Evolutionary conservation across 2,888 invertebrate species (phyloP).

Genomic region (Rotaria macrura): DNA sequence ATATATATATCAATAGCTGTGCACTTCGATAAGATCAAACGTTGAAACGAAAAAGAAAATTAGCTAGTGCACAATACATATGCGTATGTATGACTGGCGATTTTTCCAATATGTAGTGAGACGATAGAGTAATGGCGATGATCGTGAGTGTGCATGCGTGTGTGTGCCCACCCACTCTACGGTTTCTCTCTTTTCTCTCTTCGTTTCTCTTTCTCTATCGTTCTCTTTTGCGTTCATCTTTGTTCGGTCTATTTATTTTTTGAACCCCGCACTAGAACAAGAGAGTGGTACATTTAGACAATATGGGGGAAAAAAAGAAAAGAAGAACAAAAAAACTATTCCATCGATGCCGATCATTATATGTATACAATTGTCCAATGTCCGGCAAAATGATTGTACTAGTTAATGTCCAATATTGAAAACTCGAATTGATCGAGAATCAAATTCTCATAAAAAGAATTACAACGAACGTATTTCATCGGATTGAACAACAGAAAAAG

Average conservation of each 20-base stretch:
- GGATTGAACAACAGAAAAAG: background rate
- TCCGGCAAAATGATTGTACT: background rate
- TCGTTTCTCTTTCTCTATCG: background rate
- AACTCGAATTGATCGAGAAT: background rate
- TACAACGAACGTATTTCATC: background rate
- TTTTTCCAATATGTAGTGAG: background rate
- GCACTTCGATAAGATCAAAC: background rate
- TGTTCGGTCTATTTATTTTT: constrained; percentile 3
- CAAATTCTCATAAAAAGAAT: background rate
- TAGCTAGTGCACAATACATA: background rate
- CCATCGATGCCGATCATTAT: background rate
- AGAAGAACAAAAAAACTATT: background rate
- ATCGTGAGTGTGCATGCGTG: background rate
- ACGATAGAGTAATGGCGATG: background rate
- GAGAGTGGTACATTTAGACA: background rate
- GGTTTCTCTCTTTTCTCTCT: background rate
- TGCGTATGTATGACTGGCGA: background rate
- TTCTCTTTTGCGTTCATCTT: background rate
- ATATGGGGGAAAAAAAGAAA: background rate
- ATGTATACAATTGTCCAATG: background rate
- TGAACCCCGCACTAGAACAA: background rate
- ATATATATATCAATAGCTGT: background rate
- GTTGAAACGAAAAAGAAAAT: background rate
- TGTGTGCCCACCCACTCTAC: background rate
- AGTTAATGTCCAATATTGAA: background rate